phyloP scores from a whole-genome alignment of 2,888 invertebrate species.

The Temnothorax unifasciatus region DNA sequence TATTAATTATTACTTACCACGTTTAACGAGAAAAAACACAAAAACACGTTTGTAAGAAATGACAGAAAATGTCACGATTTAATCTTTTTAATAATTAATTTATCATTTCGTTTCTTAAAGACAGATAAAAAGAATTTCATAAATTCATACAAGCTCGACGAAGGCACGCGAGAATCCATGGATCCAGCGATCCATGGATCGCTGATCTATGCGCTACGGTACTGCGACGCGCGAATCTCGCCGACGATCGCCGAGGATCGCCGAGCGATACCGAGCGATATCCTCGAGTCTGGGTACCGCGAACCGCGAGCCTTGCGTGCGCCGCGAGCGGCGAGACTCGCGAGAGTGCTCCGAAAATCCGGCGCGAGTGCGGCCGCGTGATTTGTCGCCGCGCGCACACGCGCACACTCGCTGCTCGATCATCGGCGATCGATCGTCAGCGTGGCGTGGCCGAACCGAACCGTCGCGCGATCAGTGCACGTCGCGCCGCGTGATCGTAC shows the following conservation, averaged over 20 bases:
- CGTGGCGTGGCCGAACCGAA: not conserved
- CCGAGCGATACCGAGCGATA: constrained; percentile 38
- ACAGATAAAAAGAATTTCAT: not conserved
- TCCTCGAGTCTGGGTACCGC: constrained; percentile 2
- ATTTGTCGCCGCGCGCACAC: constrained; percentile 65
- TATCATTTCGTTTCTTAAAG: not conserved
- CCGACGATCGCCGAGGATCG: constrained; percentile 48
- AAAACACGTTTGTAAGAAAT: not conserved
- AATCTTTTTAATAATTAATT: constrained; percentile 2
- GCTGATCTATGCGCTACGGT: constrained; percentile 33
- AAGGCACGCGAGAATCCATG: not conserved
- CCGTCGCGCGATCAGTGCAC: not conserved
- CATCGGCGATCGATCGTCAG: constrained; percentile 59
- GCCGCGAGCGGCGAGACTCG: not conserved
- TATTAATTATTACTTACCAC: not conserved
- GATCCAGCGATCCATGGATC: not conserved
- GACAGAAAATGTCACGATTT: not conserved
- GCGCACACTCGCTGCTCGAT: constrained; percentile 6
- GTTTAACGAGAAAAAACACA: not conserved
- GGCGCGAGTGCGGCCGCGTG: constrained; percentile 58
- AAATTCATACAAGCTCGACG: not conserved
- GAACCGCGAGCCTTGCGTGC: not conserved
- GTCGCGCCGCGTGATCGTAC: not conserved
- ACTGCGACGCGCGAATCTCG: constrained; percentile 54
- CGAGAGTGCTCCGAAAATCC: constrained; percentile 67